Evolutionary conservation across 2,888 invertebrate species (phyloP).

Genomic region (Mylabris sibirica): DNA sequence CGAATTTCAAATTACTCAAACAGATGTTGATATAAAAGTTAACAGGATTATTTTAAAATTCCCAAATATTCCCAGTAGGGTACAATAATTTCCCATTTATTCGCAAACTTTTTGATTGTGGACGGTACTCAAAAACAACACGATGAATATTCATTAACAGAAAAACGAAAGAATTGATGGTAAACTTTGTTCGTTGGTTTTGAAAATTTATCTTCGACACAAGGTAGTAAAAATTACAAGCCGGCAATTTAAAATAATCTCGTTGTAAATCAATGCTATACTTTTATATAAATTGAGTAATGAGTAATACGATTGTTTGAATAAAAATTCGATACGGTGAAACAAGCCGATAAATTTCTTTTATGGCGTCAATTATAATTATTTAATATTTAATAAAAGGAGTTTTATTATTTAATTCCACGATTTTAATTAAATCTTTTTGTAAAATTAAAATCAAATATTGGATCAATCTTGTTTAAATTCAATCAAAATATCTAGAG

Average conservation of each 20-base stretch:
- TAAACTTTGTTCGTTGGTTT: too few relatives aligned
- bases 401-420: too few relatives aligned
- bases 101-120: neutral
- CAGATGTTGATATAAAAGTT: neutral
- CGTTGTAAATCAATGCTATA: neutral
- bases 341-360: neutral
- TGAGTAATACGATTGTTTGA: too few relatives aligned
- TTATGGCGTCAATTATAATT: too few relatives aligned
- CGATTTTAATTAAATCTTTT: too few relatives aligned
- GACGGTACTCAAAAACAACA: neutral
- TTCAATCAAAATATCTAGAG: neutral
- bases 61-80: neutral
- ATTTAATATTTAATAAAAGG: too few relatives aligned
- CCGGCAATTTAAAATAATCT: neutral
- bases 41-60: neutral
- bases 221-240: too few relatives aligned
- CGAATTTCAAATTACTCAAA: neutral
- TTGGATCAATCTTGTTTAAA: neutral
- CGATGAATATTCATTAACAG: neutral
- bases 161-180: neutral
- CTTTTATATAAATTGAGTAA: too few relatives aligned
- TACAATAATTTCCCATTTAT: neutral
- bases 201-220: too few relatives aligned
- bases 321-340: too few relatives aligned
- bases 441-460: neutral